Conservation (phyloP, 2,113 vertebrate species). For the Herpetotheres cachinnans region DNA sequence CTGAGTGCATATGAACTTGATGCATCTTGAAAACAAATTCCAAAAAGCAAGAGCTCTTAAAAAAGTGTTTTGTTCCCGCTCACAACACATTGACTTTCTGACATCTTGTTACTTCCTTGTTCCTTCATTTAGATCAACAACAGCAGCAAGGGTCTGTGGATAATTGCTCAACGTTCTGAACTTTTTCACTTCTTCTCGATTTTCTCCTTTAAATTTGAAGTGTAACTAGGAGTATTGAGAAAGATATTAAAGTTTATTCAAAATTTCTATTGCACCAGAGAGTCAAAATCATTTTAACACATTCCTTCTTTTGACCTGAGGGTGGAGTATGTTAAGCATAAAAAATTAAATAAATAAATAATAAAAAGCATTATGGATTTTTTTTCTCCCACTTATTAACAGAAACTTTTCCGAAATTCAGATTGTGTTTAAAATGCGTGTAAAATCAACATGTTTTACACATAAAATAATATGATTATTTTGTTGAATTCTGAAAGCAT, state of each 20-base stretch:
- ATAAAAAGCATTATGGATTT: background rate
- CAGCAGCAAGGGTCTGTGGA: background rate
- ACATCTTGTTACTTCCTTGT: background rate
- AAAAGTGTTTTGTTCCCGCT: slow-evolving; percentile 15
- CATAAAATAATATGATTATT: background rate
- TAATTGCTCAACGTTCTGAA: background rate
- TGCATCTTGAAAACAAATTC: background rate
- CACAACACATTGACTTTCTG: background rate
- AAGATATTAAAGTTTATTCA: background rate
- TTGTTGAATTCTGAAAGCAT: background rate
- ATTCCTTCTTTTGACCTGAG: background rate
- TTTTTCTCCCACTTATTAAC: background rate
- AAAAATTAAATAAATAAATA: background rate
- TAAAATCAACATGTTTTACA: background rate
- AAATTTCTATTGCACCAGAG: background rate
- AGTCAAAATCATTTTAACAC: background rate
- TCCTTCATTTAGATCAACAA: background rate
- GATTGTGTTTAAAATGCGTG: background rate
- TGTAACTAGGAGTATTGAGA: background rate
- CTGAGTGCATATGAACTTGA: background rate
- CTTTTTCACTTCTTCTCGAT: background rate
- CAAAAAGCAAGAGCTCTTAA: background rate
- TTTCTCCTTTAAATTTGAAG: background rate
- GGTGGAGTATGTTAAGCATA: background rate
- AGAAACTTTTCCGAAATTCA: background rate